Evolutionary conservation across 2,797 vertebrate species (phyloP).

Genomic region (Pipistrellus nathusii): DNA sequence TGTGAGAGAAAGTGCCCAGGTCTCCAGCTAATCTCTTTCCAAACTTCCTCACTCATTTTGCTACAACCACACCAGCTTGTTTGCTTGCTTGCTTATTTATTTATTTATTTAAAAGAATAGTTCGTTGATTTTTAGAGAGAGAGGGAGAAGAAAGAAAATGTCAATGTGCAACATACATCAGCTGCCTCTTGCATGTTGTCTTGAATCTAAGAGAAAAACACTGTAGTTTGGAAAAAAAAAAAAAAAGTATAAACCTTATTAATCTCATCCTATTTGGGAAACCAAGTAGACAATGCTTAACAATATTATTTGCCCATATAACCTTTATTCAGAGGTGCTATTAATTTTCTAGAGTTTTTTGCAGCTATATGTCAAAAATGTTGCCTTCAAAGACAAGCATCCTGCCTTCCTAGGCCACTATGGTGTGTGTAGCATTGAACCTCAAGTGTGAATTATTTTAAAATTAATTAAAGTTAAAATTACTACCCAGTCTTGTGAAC

Average conservation of each 20-base stretch:
- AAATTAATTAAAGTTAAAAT: neutral
- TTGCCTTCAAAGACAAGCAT: neutral
- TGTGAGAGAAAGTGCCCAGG: accelerated
- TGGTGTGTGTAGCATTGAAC: neutral
- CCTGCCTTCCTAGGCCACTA: neutral
- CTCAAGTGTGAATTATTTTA: neutral
- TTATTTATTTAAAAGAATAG: neutral
- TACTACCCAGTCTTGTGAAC: neutral
- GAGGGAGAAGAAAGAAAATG: neutral
- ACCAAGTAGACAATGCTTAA: too few relatives aligned
- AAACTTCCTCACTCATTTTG: neutral
- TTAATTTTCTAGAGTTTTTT: neutral
- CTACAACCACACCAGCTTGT: neutral
- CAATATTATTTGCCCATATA: neutral
- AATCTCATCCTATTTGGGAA: too few relatives aligned
- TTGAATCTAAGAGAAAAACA: too few relatives aligned
- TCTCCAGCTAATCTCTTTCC: neutral
- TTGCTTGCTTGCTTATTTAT: neutral
- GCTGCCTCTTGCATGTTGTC: neutral
- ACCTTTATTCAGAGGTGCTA: neutral
- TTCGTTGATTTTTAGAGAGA: neutral
- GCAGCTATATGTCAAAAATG: neutral
- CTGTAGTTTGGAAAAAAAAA: too few relatives aligned
- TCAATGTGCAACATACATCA: neutral
- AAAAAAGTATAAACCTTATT: too few relatives aligned